phyloP scores from a whole-genome alignment of 2,888 invertebrate species.

The Drosophila nigricruria region DNA sequence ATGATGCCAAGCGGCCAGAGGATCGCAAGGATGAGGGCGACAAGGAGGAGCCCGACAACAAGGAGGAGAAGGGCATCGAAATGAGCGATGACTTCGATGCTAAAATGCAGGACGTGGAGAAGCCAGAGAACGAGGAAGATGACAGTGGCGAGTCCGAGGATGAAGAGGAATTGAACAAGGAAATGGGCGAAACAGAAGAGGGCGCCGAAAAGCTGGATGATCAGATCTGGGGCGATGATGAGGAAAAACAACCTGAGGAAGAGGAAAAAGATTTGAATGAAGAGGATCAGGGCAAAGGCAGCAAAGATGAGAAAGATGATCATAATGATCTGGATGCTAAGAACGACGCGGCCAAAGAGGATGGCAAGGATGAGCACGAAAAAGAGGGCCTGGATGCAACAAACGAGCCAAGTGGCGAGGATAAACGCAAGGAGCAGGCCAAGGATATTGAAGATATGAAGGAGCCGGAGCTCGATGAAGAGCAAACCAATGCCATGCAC shows the following conservation, averaged over 20 bases:
- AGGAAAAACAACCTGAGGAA: slow-evolving; percentile 90
- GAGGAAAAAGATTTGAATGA: slow-evolving; percentile 87
- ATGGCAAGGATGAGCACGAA: slow-evolving; percentile 86
- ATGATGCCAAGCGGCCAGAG: slow-evolving; percentile 92
- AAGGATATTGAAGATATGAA: slow-evolving; percentile 93
- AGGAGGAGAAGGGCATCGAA: slow-evolving; percentile 96
- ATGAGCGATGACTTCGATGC: slow-evolving; percentile 98
- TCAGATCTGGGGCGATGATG: slow-evolving; percentile 94
- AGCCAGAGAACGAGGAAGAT: slow-evolving; percentile 87
- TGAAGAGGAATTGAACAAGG: slow-evolving; percentile 94
- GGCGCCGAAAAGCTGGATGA: slow-evolving; percentile 93
- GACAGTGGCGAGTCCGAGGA: slow-evolving; percentile 88
- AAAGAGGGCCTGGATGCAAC: slow-evolving; percentile 85
- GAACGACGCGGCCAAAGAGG: slow-evolving; percentile 86
- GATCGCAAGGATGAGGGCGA: slow-evolving; percentile 88
- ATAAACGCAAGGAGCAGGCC: slow-evolving; percentile 85
- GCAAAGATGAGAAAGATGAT: slow-evolving; percentile 90
- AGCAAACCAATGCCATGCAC: slow-evolving; percentile 92
- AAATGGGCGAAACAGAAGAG: slow-evolving; percentile 97
- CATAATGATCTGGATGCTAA: slow-evolving; percentile 85
- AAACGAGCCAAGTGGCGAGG: slow-evolving; percentile 74
- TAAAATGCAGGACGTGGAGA: slow-evolving; percentile 88
- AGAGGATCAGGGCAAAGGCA: slow-evolving; percentile 89
- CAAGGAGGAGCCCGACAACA: slow-evolving; percentile 91
- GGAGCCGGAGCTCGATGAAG: slow-evolving; percentile 92